Conservation (phyloP, 2,797 vertebrate species). For the Todus mexicanus region DNA sequence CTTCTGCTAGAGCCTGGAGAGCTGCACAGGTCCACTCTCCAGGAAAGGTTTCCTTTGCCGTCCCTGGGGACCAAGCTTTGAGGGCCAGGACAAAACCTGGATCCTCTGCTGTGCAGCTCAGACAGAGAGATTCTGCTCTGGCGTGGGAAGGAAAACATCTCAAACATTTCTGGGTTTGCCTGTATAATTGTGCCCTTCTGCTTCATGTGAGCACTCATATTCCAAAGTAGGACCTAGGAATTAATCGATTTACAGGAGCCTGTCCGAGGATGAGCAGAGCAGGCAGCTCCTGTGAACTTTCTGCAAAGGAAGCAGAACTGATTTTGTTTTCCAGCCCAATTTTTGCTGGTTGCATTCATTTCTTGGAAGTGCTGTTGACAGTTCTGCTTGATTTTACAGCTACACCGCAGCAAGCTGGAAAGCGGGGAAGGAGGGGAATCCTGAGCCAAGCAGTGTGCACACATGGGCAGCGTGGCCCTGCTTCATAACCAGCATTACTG, state of each 20-base stretch:
- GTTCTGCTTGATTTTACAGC: not conserved
- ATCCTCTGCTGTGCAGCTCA: not conserved
- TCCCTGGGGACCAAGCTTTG: not conserved
- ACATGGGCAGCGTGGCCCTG: fast-evolving
- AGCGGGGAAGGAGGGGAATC: not conserved
- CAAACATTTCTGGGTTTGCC: not conserved
- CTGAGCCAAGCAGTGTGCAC: not conserved
- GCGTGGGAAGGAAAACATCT: not conserved
- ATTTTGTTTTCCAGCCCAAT: not conserved
- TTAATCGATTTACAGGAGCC: fast-evolving
- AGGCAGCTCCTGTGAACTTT: not conserved
- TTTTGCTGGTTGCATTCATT: not conserved
- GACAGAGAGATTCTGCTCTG: not conserved
- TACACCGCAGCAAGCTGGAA: fast-evolving
- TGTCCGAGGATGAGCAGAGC: not conserved
- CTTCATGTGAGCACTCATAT: fast-evolving
- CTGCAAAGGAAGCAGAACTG: not conserved
- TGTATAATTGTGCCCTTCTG: not conserved
- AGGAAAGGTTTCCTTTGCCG: not conserved
- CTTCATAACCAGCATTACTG: not conserved
- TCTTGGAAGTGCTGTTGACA: not conserved
- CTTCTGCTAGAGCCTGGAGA: not conserved
- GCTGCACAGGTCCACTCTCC: fast-evolving
- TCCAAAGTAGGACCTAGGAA: not conserved
- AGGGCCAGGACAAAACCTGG: not conserved